A percentile compares a stretch with the other conserved stretches of the same genome.
Conservation (phyloP, 2,888 invertebrate genomes). For the Agrochola lychnidis region DNA sequence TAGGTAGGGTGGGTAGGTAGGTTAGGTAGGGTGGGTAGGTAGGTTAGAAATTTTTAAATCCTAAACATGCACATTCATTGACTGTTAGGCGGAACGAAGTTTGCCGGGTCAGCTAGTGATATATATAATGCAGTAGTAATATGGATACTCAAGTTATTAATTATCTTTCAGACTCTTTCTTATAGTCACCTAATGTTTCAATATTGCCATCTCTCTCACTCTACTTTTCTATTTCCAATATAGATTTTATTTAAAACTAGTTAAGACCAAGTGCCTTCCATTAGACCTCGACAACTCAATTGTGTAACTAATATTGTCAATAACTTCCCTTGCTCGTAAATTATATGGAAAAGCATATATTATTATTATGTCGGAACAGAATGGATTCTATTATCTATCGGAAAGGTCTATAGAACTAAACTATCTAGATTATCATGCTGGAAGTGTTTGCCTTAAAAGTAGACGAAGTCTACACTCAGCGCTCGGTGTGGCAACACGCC, state of each 20-base stretch:
- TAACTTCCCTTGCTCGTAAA: background rate
- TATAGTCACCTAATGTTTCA: no score
- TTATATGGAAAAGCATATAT: slow-evolving; percentile 1
- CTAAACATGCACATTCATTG: no score
- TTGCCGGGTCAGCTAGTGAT: no score
- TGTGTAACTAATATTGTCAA: background rate
- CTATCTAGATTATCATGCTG: background rate
- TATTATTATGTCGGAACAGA: no score
- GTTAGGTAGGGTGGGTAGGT: no score
- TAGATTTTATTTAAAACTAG: background rate
- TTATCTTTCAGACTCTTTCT: background rate
- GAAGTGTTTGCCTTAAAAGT: slow-evolving; percentile 16
- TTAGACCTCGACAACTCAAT: background rate
- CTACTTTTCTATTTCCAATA: background rate
- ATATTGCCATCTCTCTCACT: background rate
- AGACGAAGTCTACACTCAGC: no score
- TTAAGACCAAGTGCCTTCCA: background rate
- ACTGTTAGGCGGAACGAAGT: no score
- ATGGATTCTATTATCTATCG: slow-evolving; percentile 16
- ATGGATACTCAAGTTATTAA: background rate
- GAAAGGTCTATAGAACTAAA: no score
- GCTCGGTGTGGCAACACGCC: no score
- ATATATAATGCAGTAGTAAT: no score
- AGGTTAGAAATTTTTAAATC: no score
- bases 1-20: no score